Evolutionary conservation across 2,113 vertebrate species (phyloP).

Genomic region (Capreolus pygargus): DNA sequence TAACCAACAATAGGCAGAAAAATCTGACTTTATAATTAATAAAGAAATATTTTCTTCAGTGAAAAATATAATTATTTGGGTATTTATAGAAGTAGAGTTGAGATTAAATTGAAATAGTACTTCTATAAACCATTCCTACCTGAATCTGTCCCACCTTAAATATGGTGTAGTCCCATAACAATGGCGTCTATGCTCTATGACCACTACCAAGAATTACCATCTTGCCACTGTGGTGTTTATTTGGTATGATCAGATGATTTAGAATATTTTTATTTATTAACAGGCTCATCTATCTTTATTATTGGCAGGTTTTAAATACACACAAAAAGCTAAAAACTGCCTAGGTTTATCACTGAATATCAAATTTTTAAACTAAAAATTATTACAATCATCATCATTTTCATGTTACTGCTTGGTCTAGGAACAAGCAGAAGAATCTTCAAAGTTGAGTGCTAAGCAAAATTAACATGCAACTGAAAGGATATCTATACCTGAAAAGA

Average conservation of each 20-base stretch:
- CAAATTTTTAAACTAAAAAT: constrained; percentile 50
- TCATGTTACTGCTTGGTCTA: constrained; percentile 31
- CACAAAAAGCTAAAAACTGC: neutral
- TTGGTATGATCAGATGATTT: constrained; percentile 20
- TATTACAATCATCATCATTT: constrained; percentile 27
- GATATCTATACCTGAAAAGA: neutral
- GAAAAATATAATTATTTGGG: neutral
- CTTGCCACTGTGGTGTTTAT: neutral
- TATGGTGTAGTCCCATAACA: neutral
- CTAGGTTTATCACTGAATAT: constrained; percentile 45
- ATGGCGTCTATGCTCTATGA: neutral
- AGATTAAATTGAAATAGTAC: neutral
- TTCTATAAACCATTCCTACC: neutral
- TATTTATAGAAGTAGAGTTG: neutral
- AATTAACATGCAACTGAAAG: neutral
- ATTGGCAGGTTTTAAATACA: constrained; percentile 36
- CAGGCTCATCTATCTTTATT: neutral
- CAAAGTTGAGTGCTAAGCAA: neutral
- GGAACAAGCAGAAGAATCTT: neutral
- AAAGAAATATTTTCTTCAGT: neutral
- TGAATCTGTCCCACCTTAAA: neutral
- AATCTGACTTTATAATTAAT: neutral
- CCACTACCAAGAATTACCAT: neutral
- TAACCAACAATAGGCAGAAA: neutral
- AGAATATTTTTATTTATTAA: neutral